Evolutionary conservation across 1,140 invertebrate species (phyloP), one percentile per base, ranked within the genome.

Genomic region (Camponotus floridanus): DNA sequence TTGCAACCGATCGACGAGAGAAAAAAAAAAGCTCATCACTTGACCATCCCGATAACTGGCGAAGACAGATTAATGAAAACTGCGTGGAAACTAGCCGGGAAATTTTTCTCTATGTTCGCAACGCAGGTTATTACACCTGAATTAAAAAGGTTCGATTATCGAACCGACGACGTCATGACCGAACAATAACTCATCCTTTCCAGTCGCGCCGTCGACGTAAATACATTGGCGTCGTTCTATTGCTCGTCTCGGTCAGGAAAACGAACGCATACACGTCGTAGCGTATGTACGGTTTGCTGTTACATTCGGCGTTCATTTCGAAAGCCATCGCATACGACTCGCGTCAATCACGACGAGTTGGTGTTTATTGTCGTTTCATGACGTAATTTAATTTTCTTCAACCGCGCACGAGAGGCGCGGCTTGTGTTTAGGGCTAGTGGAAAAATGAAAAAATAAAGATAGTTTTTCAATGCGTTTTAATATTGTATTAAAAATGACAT

Each of bases 131-230:
- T 65, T 61, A 73, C 59, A 61, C 59, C 61, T 42, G 64, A 85
- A 84, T 87, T 76, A 87, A 87, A 87, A 76, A 74, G 45, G 68
- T 74, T 65, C 68, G 51, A 78, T 76, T 26, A 26, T 26, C 26
- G 26, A 26, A 26, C 26, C 61, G 15, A 71, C 71, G 80, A 21
- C 33, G 80, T 85, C 71, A 87, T 48, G 71, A 15, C n/a, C 57
- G 59, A 6, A 70, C 73, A 65, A 87, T 85, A 87, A 87, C 74
- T 87, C 81, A 87, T 65, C 62, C 39, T 87, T 87, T 87, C 42
- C 86, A 65, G 45, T 65, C 73, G 57, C 65, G 57, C 51, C 73
- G 73, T 62, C 81, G 45, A 68, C 51, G 57, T 62, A 61, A 85
- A 85, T 59, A 57, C 13, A 64, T 59, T 64, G 79, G 64, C 48